Percentiles rank a stretch among this genome's conserved stretches.
Conservation (phyloP, 2,888 invertebrate species). For the Poecilobothrus nobilitatus region DNA sequence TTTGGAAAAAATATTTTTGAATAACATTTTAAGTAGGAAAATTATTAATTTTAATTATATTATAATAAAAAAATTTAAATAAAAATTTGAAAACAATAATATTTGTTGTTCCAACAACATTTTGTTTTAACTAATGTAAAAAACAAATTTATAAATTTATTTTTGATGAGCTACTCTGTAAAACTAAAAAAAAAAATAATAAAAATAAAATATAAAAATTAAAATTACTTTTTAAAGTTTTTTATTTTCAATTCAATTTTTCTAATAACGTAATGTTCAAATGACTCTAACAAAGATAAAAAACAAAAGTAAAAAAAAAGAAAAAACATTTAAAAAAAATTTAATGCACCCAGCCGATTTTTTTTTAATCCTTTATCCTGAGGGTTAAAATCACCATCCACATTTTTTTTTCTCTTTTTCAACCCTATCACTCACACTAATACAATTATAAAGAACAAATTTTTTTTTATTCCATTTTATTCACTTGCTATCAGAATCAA, state of each 20-base stretch:
- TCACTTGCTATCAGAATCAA: background rate
- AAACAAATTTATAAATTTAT: too few species aligned
- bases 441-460: background rate
- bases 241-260: background rate
- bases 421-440: background rate
- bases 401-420: background rate
- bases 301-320: background rate
- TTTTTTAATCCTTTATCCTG: conserved; percentile 5
- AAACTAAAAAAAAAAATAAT: background rate
- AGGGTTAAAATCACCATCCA: background rate
- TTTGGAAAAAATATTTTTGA: too few species aligned
- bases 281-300: background rate
- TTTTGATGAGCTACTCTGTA: background rate
- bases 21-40: too few species aligned
- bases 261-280: background rate
- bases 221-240: background rate
- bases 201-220: background rate
- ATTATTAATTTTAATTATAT: too few species aligned
- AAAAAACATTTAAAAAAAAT: background rate
- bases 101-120: too few species aligned
- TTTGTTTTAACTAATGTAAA: too few species aligned
- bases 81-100: too few species aligned
- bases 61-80: too few species aligned
- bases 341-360: background rate
- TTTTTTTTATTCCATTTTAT: background rate